Base-by-base conservation (phyloP, 2,888 invertebrate genomes). In the Cryptus viduatorius region DNA sequence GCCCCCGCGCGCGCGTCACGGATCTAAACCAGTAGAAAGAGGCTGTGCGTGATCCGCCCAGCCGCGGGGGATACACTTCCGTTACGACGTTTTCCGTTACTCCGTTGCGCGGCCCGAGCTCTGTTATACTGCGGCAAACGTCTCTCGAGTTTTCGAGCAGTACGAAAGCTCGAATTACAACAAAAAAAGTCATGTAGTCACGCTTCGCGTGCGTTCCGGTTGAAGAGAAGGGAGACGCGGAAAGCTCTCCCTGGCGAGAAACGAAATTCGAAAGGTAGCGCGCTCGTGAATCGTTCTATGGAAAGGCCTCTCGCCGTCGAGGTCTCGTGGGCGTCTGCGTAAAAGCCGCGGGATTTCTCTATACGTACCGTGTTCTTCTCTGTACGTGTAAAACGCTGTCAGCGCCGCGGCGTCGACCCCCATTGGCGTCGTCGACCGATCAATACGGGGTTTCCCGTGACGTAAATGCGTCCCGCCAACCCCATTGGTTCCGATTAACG, bases 361-460 rank as follows among this genome's bases (percentile, higher is more conserved):
- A 10, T 29, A 65, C 31, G 61, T 24, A 29, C n/a, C 16, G n/a
- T 42, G 37, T n/a, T 37, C 31, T 7, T 37, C 37, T 65, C n/a
- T 16, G 42, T 42, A 19, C 50, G 48, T 48, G 53, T 76, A 65
- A 48, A 24, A 53, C 76, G 76, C 81, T 65, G 82, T 86, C 83
- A 79, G 81, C 87, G 82, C 84, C 80, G 69, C 79, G 79, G 79
- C 80, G 78, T 61, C 73, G 75, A 81, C 72, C 83, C 77, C 83
- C 83, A 91, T 91, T 91, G 91, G 90, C 84, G 81, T 82, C 83
- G 85, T 85, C 59, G 79, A 64, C 87, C 89, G 94, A 95, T 95
- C 95, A 94, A 95, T 95, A 95, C 93, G 88, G 91, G 91, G 92
- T 89, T 91, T 90, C 92, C 90, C 92, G 93, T 95, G 94, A 95